Evolutionary conservation across 1,140 invertebrate species (phyloP).

Genomic region (Pristionchus pacificus): DNA sequence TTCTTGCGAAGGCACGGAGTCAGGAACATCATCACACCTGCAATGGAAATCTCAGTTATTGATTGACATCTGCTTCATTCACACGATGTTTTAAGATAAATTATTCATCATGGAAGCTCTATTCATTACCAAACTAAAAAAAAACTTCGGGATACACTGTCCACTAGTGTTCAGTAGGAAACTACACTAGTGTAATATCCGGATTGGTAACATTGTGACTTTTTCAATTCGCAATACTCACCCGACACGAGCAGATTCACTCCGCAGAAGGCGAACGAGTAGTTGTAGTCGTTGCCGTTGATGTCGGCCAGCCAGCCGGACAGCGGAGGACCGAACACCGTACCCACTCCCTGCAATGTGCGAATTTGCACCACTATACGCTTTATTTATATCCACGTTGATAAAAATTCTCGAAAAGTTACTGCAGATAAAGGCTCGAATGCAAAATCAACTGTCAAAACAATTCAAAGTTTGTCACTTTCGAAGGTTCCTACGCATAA

Average conservation of each 20-base stretch:
- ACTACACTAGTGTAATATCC: background rate
- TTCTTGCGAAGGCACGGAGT: constrained; percentile 8
- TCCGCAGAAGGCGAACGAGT: constrained; percentile 81
- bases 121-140: too few species aligned
- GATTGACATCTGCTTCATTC: too few species aligned
- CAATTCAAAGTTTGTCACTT: too few species aligned
- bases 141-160: too few species aligned
- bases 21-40: constrained; percentile 9
- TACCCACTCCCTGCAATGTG: constrained; percentile 76
- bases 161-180: background rate
- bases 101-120: too few species aligned
- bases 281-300: constrained; percentile 69
- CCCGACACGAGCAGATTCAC: constrained; percentile 80
- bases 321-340: constrained; percentile 72
- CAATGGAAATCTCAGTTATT: background rate
- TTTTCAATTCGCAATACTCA: constrained; percentile 47
- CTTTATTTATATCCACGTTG: too few species aligned
- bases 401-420: too few species aligned
- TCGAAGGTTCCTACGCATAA: too few species aligned
- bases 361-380: background rate
- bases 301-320: constrained; percentile 73
- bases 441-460: too few species aligned
- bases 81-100: background rate
- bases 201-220: background rate
- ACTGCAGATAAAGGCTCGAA: too few species aligned